phyloP scores from a whole-genome alignment of 2,797 vertebrate genomes.

The Galagoides demidoff region DNA sequence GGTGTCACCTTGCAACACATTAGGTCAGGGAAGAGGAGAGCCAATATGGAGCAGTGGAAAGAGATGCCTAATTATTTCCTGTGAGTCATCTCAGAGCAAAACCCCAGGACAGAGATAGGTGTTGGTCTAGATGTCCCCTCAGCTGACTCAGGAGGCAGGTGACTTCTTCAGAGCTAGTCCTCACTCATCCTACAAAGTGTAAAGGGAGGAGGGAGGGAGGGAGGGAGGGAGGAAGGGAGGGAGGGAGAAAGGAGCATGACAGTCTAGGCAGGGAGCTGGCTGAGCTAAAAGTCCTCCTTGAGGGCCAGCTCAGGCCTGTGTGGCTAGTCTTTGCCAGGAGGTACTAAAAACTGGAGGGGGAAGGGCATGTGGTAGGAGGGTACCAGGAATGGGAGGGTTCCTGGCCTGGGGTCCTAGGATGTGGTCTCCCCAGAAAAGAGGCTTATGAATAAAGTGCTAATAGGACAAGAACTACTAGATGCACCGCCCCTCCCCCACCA shows the following conservation, averaged over 20 bases:
- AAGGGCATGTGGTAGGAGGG: accelerated
- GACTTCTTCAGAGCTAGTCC: conserved; percentile 18
- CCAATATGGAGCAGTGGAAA: neutral
- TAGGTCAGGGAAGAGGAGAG: neutral
- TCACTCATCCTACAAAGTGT: neutral
- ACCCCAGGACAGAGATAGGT: neutral
- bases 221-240: neutral
- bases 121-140: conserved; percentile 23
- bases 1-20: neutral
- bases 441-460: neutral
- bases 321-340: neutral
- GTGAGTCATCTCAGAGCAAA: conserved; percentile 43
- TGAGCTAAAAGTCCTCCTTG: neutral
- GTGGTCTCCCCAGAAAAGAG: neutral
- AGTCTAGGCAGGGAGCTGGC: neutral
- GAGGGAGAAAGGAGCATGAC: too few species aligned
- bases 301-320: neutral
- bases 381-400: neutral
- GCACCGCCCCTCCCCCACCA: too few species aligned
- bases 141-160: conserved; percentile 23
- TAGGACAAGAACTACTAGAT: neutral
- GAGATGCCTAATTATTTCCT: neutral
- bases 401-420: neutral
- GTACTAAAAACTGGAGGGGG: neutral
- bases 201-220: neutral